phyloP scores from a whole-genome alignment of 1,140 invertebrate species.

The Dendrolimus punctatus region DNA sequence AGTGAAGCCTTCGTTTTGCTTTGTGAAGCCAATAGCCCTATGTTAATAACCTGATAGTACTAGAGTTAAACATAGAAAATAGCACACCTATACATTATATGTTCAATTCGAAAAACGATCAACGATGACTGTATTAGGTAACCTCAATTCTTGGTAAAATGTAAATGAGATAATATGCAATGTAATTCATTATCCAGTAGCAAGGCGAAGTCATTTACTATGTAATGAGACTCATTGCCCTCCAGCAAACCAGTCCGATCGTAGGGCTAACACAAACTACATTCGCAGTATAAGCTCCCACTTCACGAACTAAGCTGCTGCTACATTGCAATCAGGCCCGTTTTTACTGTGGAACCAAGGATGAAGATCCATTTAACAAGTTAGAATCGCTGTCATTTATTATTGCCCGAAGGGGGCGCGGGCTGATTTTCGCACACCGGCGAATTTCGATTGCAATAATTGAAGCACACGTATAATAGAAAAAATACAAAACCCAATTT shows the following conservation, averaged over 20 bases:
- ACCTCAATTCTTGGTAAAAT: slow-evolving; percentile 4
- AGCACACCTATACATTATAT: not conserved
- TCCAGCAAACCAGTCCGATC: slow-evolving; percentile 33
- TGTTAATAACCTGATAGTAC: slow-evolving; percentile 2
- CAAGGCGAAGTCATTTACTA: slow-evolving; percentile 22
- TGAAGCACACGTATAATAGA: too few species aligned
- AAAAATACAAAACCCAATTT: too few species aligned
- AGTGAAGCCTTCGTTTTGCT: too few species aligned
- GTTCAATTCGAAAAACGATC: not conserved
- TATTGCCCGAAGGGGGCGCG: too few species aligned
- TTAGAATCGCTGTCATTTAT: too few species aligned
- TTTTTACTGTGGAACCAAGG: too few species aligned
- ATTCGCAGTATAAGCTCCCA: slow-evolving; percentile 43
- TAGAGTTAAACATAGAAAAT: too few species aligned
- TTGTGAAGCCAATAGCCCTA: slow-evolving; percentile 15
- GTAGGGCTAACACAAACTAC: slow-evolving; percentile 41
- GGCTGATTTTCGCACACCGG: too few species aligned
- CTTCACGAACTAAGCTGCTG: slow-evolving; percentile 23
- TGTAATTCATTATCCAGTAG: slow-evolving; percentile 10
- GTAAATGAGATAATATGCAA: slow-evolving; percentile 12
- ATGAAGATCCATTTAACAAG: too few species aligned
- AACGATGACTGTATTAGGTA: slow-evolving; percentile 5
- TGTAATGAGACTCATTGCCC: slow-evolving; percentile 30
- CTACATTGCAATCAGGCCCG: not conserved
- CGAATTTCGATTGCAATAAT: too few species aligned